These are phyloP conservation scores for Mionectes olivaceus DNA, from an alignment of 2,797 vertebrate species.

Conservation along the genomic window DNA sequence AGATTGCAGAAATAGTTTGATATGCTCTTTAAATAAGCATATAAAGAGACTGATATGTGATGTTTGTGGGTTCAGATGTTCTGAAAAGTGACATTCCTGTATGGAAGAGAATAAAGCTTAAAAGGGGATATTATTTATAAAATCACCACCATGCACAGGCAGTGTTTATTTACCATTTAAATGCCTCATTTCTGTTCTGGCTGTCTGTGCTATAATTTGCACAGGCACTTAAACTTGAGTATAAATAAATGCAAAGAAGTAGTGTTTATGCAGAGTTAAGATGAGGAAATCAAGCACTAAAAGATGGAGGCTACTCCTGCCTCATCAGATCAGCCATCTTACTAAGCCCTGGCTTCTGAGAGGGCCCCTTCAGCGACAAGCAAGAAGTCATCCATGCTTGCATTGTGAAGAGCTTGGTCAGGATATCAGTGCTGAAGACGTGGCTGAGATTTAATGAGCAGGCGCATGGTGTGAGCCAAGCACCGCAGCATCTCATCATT, in stretches of 20 bases:
- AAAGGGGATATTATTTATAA: constrained; percentile 66
- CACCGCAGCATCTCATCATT: fast-evolving
- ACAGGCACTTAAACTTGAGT: constrained; percentile 71
- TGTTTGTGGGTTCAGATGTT: constrained; percentile 44
- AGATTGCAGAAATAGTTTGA: constrained; percentile 51
- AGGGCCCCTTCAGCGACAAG: fast-evolving
- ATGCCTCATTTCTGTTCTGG: constrained; percentile 73
- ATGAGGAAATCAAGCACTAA: constrained; percentile 33
- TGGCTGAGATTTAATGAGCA: not conserved
- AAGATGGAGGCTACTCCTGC: not conserved
- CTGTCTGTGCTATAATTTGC: constrained; percentile 75
- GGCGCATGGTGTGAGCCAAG: fast-evolving
- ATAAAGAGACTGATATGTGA: constrained; percentile 42
- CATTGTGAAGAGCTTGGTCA: not conserved
- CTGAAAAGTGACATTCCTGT: constrained; percentile 47
- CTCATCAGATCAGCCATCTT: not conserved
- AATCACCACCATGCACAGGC: constrained; percentile 47
- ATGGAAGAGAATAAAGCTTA: constrained; percentile 48
- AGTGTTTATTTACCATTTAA: constrained; percentile 77
- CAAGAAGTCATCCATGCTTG: not conserved
- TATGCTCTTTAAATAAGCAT: constrained; percentile 53
- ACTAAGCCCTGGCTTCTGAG: not conserved
- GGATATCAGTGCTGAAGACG: not conserved
- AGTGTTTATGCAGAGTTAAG: constrained; percentile 47
- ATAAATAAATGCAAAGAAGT: constrained; percentile 60